Percentiles rank a stretch among this genome's conserved stretches.
Evolutionary conservation across 2,113 vertebrate species (phyloP).

Genomic region (Otus sunia): DNA sequence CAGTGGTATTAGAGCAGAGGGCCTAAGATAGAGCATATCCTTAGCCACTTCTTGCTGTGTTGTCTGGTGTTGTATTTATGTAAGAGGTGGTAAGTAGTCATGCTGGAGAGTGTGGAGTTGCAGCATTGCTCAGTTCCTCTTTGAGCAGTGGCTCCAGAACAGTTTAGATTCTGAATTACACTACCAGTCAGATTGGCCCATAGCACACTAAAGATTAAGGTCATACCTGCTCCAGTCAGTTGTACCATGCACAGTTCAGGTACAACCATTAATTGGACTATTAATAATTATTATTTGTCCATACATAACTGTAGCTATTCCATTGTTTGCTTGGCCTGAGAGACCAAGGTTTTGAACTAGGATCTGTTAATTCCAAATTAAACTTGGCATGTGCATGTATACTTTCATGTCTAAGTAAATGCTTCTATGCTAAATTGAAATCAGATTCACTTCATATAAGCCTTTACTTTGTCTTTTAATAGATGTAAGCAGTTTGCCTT

Average conservation of each 20-base stretch:
- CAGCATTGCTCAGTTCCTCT: not conserved
- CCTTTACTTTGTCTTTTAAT: not conserved
- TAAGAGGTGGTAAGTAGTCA: not conserved
- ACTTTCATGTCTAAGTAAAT: not conserved
- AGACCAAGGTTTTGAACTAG: not conserved
- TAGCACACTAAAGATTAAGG: not conserved
- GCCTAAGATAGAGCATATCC: not conserved
- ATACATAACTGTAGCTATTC: not conserved
- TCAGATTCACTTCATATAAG: not conserved
- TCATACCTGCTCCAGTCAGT: not conserved
- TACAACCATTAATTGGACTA: not conserved
- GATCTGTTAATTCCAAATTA: not conserved
- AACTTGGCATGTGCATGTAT: not conserved
- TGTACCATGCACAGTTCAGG: not conserved
- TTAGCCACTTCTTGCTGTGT: not conserved
- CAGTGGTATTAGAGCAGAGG: not conserved
- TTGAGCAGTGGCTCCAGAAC: not conserved
- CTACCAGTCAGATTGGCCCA: not conserved
- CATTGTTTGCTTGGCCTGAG: not conserved
- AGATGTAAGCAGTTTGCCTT: not conserved
- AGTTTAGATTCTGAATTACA: not conserved
- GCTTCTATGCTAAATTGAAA: not conserved
- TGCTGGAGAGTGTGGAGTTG: fast-evolving
- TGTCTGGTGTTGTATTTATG: not conserved
- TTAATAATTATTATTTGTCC: not conserved